Evolutionary conservation across 1,140 invertebrate species (phyloP), one percentile per base, ranked within the genome.

Genomic region (Pseudomyrmex gracilis): DNA sequence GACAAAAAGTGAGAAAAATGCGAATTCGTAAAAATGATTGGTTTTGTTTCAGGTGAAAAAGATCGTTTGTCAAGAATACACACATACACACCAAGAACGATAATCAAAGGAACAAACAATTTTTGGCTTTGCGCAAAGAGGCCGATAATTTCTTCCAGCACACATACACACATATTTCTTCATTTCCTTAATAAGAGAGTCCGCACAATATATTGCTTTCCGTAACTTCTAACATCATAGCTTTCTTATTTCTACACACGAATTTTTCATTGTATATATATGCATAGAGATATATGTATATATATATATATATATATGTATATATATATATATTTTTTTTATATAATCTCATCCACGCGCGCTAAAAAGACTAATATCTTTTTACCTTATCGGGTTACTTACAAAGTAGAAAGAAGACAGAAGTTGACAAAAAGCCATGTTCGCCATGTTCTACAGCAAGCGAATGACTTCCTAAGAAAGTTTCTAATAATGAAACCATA

Each of bases 351-450:
- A 80, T 80, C 20, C 66, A 70, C 51, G 66, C 76, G 64, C 76
- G 64, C 55, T 80, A 80, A 61, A 73, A 70, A 80, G 66, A 49
- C 55, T 80, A 71, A 68, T 78, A 34, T 57, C 4, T 34, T 34
- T 34, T 78, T 78, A 68, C 22, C 51, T 78, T 70, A 70, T 3
- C 20, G 20, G 53, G 34, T 34, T 78, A 78, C 76, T 78, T 80
- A 80, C 53, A 80, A 80, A 80, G 66, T 80, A 80, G 66, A 80
- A 80, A 80, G 76, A 80, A 80, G 76, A 80, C 76, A 71, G 55
- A 70, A 47, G 76, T 80, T 80, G 64, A 80, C 66, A 80, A 80
- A 34, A 80, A 80, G 76, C 76, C 76, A 47, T 71, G 60, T 58
- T 55, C 53, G 76, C 76, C 60, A 13, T 64, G 49, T 76, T 10